Evolutionary conservation across 2,113 vertebrate species (phyloP).

Genomic region (Pachypanchax playfairii): DNA sequence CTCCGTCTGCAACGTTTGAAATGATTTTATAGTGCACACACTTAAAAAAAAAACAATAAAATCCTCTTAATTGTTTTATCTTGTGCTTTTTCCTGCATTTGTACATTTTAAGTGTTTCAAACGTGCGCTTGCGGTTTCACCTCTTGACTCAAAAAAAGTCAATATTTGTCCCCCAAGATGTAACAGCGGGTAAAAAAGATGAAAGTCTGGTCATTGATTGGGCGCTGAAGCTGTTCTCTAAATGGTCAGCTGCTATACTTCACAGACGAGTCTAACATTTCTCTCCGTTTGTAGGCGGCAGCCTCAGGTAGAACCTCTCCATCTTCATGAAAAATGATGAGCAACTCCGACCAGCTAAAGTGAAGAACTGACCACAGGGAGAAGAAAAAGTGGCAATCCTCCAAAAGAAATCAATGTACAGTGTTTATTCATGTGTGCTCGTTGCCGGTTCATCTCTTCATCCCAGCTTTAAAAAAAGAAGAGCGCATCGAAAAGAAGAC

Average conservation of each 20-base stretch:
- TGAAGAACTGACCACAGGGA: conserved; percentile 20
- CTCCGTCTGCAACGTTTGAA: conserved; percentile 17
- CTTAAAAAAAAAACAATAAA: background rate
- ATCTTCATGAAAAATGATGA: conserved; percentile 20
- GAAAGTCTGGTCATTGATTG: conserved; percentile 18
- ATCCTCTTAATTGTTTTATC: background rate
- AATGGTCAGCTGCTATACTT: conserved; percentile 27
- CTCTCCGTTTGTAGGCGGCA: conserved; percentile 15
- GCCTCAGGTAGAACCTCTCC: conserved; percentile 9
- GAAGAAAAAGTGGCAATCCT: conserved; percentile 6
- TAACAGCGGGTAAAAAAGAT: conserved; percentile 13
- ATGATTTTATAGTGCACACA: conserved; percentile 16
- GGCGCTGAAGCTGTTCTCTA: conserved; percentile 15
- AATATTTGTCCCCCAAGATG: conserved; percentile 1
- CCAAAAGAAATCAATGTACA: conserved; percentile 29
- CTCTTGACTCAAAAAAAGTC: background rate
- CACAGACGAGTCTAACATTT: conserved; percentile 16
- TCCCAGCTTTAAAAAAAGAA: conserved; percentile 16
- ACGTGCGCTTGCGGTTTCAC: conserved; percentile 13
- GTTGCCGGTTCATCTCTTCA: conserved; percentile 17
- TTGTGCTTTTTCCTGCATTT: background rate
- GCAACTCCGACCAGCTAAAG: conserved; percentile 16
- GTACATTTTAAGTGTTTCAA: conserved; percentile 9
- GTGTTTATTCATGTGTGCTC: conserved; percentile 22
- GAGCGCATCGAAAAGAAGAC: background rate